Conservation (phyloP, 2,113 vertebrate species). For the Speoplatyrhinus poulsoni region DNA sequence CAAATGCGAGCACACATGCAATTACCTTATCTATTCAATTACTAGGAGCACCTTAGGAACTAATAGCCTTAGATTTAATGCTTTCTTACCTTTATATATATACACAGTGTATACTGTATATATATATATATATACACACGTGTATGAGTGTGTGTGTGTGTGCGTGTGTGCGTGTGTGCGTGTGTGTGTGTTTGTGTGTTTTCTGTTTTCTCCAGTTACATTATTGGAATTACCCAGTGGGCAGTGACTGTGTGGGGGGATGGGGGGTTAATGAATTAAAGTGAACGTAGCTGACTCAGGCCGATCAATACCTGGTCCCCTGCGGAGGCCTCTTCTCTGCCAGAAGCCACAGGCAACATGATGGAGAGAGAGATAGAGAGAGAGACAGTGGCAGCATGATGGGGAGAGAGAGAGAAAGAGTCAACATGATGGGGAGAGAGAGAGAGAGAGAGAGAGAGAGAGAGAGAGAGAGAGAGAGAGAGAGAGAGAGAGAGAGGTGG, state of each 20-base stretch:
- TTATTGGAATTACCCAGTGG: constrained; percentile 77
- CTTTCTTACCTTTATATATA: neutral
- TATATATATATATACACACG: neutral
- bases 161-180: neutral
- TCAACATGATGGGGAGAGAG: too few species aligned
- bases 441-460: too few species aligned
- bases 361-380: too few species aligned
- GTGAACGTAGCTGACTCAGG: too few species aligned
- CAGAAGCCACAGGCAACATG: too few species aligned
- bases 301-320: too few species aligned
- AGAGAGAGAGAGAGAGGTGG: too few species aligned
- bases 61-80: constrained; percentile 28
- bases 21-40: constrained; percentile 33
- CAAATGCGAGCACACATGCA: neutral
- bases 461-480: too few species aligned
- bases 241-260: constrained; percentile 71
- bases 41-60: constrained; percentile 21
- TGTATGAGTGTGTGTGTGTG: constrained; percentile 10
- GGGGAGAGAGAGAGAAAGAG: too few species aligned
- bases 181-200: constrained; percentile 25
- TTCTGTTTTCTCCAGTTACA: constrained; percentile 52
- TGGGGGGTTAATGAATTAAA: constrained; percentile 63
- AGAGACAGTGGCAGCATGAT: too few species aligned
- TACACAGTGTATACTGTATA: neutral
- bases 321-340: too few species aligned